These are phyloP conservation scores for Ictalurus furcatus DNA, from an alignment of 2,113 vertebrate species.

Conservation along the genomic window DNA sequence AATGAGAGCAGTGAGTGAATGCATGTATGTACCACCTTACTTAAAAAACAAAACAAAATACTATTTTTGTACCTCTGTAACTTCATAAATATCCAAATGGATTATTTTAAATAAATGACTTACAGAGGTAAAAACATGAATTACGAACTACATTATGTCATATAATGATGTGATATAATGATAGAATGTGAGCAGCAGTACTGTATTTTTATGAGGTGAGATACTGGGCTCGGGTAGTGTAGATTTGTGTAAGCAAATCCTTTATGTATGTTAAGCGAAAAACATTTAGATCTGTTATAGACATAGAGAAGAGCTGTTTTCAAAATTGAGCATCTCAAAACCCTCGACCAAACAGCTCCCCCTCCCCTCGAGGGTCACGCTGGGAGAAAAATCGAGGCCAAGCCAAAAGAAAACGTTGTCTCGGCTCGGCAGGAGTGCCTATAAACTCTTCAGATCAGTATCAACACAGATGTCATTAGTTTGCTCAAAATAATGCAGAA, in stretches of 20 bases:
- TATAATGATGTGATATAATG: slow-evolving; percentile 7
- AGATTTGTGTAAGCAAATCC: slow-evolving; percentile 11
- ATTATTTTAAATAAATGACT: not conserved
- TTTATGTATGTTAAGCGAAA: not conserved
- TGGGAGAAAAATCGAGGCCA: slow-evolving; percentile 57
- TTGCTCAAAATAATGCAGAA: slow-evolving; percentile 61
- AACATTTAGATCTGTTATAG: slow-evolving; percentile 6
- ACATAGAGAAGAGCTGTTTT: slow-evolving; percentile 16
- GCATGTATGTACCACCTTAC: not conserved
- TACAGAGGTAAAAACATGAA: not conserved
- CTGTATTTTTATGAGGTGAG: slow-evolving; percentile 30
- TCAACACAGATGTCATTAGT: slow-evolving; percentile 72
- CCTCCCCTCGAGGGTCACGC: slow-evolving; percentile 59
- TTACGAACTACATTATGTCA: slow-evolving; percentile 2
- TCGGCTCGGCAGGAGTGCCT: slow-evolving; percentile 60
- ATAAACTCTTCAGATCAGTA: slow-evolving; percentile 66
- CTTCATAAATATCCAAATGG: not conserved
- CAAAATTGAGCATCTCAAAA: slow-evolving; percentile 48
- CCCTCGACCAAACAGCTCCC: slow-evolving; percentile 52
- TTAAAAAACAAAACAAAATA: not conserved
- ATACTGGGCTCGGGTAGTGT: not conserved
- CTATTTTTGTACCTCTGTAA: not conserved
- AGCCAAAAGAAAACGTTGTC: slow-evolving; percentile 64
- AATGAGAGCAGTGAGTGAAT: slow-evolving; percentile 2
- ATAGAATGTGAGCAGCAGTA: slow-evolving; percentile 5